Conservation (phyloP, 1,140 invertebrate species). For the Heliconius hermathena region DNA sequence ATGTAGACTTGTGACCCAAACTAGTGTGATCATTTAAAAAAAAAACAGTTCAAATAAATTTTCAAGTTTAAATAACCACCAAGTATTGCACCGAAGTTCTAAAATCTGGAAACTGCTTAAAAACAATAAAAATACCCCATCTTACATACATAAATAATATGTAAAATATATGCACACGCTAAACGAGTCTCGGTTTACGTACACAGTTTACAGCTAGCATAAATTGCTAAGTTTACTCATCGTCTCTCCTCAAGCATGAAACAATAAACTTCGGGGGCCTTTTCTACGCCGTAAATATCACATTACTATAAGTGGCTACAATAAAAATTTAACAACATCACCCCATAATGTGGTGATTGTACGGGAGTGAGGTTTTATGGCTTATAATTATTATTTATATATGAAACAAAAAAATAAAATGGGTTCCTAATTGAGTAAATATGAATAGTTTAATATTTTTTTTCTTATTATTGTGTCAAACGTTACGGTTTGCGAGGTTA, state of each 20-base stretch:
- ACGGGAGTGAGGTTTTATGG: constrained; percentile 18
- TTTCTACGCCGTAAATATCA: constrained; percentile 68
- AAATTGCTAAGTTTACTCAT: constrained; percentile 70
- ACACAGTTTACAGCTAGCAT: constrained; percentile 57
- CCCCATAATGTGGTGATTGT: constrained; percentile 31
- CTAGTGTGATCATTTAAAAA: no score
- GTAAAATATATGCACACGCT: constrained; percentile 40
- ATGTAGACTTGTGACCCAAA: no score
- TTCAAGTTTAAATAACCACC: no score
- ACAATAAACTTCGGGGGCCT: constrained; percentile 61
- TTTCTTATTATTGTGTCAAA: neutral
- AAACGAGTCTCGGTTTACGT: constrained; percentile 48
- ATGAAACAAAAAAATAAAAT: constrained; percentile 10
- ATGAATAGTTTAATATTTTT: neutral
- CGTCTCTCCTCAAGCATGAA: constrained; percentile 60
- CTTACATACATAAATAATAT: constrained; percentile 13
- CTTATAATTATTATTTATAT: constrained; percentile 29
- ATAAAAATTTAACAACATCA: constrained; percentile 64
- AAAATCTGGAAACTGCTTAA: neutral
- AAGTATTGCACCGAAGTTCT: no score
- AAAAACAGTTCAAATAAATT: no score
- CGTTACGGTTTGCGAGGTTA: no score
- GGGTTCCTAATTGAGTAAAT: neutral
- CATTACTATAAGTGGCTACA: constrained; percentile 67
- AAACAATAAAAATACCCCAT: neutral